Conservation (phyloP, 2,888 invertebrate genomes). For the Cryptosula pallasiana region DNA sequence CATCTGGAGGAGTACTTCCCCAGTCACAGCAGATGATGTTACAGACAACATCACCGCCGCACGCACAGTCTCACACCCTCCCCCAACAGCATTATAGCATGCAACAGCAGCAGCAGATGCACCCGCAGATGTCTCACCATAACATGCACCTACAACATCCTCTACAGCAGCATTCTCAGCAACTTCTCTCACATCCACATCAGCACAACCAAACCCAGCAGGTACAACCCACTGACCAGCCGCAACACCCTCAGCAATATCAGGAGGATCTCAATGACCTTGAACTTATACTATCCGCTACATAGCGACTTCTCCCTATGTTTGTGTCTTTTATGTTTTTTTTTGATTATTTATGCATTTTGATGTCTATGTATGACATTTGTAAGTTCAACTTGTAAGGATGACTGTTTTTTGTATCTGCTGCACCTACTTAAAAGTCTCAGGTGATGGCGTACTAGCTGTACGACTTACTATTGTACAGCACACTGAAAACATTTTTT, state of each 20-base stretch:
- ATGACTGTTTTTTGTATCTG: not conserved
- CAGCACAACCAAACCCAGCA: not conserved
- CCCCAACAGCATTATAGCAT: not conserved
- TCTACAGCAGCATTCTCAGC: not conserved
- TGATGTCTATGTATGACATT: not conserved
- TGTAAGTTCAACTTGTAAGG: not conserved
- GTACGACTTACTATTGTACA: too few species aligned
- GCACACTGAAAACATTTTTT: too few species aligned
- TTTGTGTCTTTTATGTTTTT: not conserved
- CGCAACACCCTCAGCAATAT: not conserved
- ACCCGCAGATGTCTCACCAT: not conserved
- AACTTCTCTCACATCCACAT: not conserved
- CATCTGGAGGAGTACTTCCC: not conserved
- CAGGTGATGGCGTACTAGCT: too few species aligned
- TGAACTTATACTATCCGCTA: not conserved
- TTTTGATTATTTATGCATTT: not conserved
- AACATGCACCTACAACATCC: not conserved
- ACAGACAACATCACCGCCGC: not conserved
- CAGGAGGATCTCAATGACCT: slow-evolving; percentile 17
- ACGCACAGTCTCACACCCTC: not conserved
- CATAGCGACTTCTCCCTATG: too few species aligned
- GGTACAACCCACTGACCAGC: not conserved
- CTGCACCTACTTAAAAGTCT: not conserved
- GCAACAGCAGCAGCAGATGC: not conserved
- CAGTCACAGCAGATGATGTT: slow-evolving; percentile 1